Percentiles rank a stretch among this genome's conserved stretches.
phyloP scores from a whole-genome alignment of 1,140 invertebrate species.

The Steinernema khuongi region DNA sequence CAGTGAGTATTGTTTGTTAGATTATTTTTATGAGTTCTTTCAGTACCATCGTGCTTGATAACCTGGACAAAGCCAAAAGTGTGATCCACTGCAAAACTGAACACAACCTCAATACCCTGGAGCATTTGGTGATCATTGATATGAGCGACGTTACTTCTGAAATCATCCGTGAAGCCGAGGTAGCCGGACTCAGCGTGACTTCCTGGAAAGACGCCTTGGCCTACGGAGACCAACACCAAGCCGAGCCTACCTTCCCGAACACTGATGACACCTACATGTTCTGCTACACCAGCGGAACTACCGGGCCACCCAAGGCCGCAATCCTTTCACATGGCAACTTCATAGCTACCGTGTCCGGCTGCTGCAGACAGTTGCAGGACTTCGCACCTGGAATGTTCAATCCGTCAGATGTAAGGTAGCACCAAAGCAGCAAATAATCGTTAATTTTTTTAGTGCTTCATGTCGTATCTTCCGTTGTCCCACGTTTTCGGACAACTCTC shows the following conservation, averaged over 20 bases:
- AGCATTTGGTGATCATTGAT: slow-evolving; percentile 21
- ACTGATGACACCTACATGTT: slow-evolving; percentile 21
- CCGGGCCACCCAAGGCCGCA: slow-evolving; percentile 62
- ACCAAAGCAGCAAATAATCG: not conserved
- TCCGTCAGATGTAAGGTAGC: not conserved
- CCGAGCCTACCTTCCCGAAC: slow-evolving; percentile 10
- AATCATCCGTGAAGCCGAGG: slow-evolving; percentile 4
- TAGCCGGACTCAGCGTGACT: slow-evolving; percentile 18
- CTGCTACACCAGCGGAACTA: slow-evolving; percentile 61
- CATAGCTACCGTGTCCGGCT: slow-evolving; percentile 69
- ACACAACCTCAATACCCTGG: slow-evolving; percentile 8
- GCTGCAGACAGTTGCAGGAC: slow-evolving; percentile 65
- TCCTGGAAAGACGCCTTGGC: slow-evolving; percentile 19
- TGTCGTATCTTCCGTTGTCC: slow-evolving; percentile 87
- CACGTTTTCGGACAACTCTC: slow-evolving; percentile 71
- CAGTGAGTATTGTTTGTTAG: not conserved
- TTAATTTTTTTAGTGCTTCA: not conserved
- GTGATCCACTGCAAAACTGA: not conserved
- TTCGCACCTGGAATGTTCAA: not conserved
- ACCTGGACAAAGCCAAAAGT: slow-evolving; percentile 16
- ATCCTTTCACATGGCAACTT: slow-evolving; percentile 62
- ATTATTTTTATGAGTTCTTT: not conserved
- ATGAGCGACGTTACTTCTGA: slow-evolving; percentile 2
- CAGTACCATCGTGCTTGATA: slow-evolving; percentile 19
- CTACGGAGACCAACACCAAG: slow-evolving; percentile 21